phyloP scores from a whole-genome alignment of 2,113 vertebrate species.

The Suricata suricatta region DNA sequence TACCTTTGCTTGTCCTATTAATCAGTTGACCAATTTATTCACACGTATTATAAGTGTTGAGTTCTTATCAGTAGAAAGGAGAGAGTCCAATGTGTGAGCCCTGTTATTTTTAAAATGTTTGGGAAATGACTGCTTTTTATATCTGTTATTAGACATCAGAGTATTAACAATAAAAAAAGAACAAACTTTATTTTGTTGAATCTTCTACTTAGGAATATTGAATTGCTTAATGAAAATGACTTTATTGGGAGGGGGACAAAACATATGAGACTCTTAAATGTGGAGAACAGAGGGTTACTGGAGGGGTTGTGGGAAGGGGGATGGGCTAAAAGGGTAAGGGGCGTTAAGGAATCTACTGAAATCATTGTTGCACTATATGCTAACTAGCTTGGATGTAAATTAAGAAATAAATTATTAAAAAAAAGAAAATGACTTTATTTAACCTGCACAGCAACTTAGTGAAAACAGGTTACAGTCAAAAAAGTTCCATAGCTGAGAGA shows the following conservation, averaged over 20 bases:
- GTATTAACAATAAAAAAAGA: slow-evolving; percentile 31
- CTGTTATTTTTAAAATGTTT: background rate
- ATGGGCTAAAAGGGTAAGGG: no score
- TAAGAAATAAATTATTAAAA: no score
- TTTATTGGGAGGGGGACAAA: background rate
- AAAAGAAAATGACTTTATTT: background rate
- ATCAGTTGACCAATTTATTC: background rate
- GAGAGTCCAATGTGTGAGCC: background rate
- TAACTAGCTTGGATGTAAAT: no score
- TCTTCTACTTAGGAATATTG: slow-evolving; percentile 4
- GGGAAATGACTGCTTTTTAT: background rate
- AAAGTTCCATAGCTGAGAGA: background rate
- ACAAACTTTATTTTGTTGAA: background rate
- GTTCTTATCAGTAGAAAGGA: background rate
- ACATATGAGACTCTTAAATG: no score
- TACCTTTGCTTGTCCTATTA: background rate
- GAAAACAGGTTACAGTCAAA: background rate
- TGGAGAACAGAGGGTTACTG: no score
- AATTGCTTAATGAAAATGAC: background rate
- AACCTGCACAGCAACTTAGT: background rate
- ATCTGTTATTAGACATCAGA: background rate
- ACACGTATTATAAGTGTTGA: slow-evolving; percentile 14
- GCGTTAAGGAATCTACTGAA: no score
- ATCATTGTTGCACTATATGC: no score
- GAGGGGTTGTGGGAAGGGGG: no score